Evolutionary conservation across 2,797 vertebrate genomes (phyloP).

Genomic region (Clarias pachynema): DNA sequence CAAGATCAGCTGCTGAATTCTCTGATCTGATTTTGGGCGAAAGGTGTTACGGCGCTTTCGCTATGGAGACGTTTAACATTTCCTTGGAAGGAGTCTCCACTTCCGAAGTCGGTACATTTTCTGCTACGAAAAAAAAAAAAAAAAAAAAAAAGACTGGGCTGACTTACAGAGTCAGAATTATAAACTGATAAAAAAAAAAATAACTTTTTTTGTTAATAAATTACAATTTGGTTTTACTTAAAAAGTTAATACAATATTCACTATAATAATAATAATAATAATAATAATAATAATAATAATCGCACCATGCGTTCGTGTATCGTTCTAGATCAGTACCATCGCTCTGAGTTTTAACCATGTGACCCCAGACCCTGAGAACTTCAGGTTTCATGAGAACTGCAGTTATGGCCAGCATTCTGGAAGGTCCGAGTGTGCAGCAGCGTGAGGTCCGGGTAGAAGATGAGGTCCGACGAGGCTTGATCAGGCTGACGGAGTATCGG

Average conservation of each 20-base stretch:
- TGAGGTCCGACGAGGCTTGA: slow-evolving; percentile 15
- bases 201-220: background rate
- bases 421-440: slow-evolving; percentile 45
- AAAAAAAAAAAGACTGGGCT: too few relatives aligned
- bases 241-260: too few relatives aligned
- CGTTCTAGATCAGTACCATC: background rate
- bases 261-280: too few relatives aligned
- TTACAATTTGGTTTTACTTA: background rate
- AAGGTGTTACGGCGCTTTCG: too few relatives aligned
- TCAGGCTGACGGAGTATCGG: slow-evolving; percentile 29
- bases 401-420: slow-evolving; percentile 35
- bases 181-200: background rate
- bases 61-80: background rate
- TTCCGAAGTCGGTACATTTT: background rate
- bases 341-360: slow-evolving; percentile 19
- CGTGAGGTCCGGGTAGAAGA: slow-evolving; percentile 38
- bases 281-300: too few relatives aligned
- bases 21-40: too few relatives aligned
- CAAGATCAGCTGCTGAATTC: background rate
- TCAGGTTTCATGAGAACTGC: slow-evolving; percentile 23
- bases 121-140: too few relatives aligned
- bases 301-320: too few relatives aligned
- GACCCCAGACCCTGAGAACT: slow-evolving; percentile 26
- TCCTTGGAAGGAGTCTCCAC: background rate
- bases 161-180: background rate